A percentile compares a stretch with the other conserved stretches of the same genome.
Conservation (phyloP, 1,140 invertebrate genomes). For the Orchestia grillus region DNA sequence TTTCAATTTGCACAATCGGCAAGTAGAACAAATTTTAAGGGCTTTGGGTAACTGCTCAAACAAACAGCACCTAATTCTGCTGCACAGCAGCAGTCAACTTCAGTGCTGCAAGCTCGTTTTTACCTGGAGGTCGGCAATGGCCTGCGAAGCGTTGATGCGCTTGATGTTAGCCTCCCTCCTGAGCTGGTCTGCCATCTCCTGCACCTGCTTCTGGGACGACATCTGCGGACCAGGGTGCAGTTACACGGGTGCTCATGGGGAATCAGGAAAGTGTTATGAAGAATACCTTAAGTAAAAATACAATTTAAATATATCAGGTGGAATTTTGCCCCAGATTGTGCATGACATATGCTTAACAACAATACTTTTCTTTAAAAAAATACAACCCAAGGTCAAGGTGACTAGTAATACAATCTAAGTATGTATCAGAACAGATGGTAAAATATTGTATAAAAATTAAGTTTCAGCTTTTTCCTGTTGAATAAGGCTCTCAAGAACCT, state of each 20-base stretch:
- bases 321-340: neutral
- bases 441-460: too few relatives aligned
- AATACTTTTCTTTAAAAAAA: too few relatives aligned
- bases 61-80: neutral
- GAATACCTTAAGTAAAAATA: neutral
- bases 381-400: too few relatives aligned
- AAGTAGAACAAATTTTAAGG: neutral
- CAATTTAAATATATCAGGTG: neutral
- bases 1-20: neutral
- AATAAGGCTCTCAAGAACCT: too few relatives aligned
- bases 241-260: neutral
- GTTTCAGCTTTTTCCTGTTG: too few relatives aligned
- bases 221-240: neutral
- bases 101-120: neutral
- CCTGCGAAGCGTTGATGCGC: neutral
- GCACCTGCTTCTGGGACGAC: slow-evolving; percentile 1
- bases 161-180: slow-evolving; percentile 23
- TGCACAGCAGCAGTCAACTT: neutral
- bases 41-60: neutral
- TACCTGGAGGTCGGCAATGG: slow-evolving; percentile 26
- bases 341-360: neutral
- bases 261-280: neutral
- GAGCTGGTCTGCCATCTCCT: neutral
- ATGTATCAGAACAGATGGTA: too few relatives aligned
- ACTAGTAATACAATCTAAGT: too few relatives aligned